phyloP scores from a whole-genome alignment of 1,140 invertebrate genomes.

The Rhynchophorus ferrugineus region DNA sequence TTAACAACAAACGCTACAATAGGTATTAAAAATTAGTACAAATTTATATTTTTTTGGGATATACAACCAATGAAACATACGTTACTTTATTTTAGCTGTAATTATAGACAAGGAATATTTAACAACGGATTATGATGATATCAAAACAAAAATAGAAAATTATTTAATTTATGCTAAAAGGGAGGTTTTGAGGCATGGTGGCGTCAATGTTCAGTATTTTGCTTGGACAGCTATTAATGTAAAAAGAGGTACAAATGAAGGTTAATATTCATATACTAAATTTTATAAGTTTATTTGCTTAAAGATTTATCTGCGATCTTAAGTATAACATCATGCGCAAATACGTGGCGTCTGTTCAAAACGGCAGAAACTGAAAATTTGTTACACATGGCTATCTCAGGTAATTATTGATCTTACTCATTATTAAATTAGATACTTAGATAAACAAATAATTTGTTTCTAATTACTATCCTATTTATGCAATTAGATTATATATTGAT shows the following conservation, averaged over 20 bases:
- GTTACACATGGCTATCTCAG: slow-evolving; percentile 58
- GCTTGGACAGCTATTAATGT: slow-evolving; percentile 55
- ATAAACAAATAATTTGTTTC: neutral
- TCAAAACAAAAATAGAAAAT: slow-evolving; percentile 50
- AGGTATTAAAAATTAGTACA: slow-evolving; percentile 43
- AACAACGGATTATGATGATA: slow-evolving; percentile 47
- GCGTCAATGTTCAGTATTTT: slow-evolving; percentile 55
- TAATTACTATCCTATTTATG: too few species aligned
- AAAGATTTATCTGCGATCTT: slow-evolving; percentile 62
- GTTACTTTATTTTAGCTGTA: slow-evolving; percentile 44
- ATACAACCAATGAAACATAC: neutral
- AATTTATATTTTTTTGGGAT: too few species aligned
- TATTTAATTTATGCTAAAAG: slow-evolving; percentile 51
- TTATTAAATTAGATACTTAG: neutral
- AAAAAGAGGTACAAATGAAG: slow-evolving; percentile 49
- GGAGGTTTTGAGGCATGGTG: slow-evolving; percentile 53
- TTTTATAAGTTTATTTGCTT: neutral
- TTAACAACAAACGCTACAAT: slow-evolving; percentile 61
- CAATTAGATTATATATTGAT: too few species aligned
- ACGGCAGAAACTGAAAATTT: slow-evolving; percentile 52
- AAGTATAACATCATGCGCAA: slow-evolving; percentile 58
- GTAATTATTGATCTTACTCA: slow-evolving; percentile 38
- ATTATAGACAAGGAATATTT: slow-evolving; percentile 55
- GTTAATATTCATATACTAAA: neutral
- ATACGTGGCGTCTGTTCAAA: slow-evolving; percentile 60